phyloP scores from a whole-genome alignment of 2,113 vertebrate species.

The Blennius ocellaris region DNA sequence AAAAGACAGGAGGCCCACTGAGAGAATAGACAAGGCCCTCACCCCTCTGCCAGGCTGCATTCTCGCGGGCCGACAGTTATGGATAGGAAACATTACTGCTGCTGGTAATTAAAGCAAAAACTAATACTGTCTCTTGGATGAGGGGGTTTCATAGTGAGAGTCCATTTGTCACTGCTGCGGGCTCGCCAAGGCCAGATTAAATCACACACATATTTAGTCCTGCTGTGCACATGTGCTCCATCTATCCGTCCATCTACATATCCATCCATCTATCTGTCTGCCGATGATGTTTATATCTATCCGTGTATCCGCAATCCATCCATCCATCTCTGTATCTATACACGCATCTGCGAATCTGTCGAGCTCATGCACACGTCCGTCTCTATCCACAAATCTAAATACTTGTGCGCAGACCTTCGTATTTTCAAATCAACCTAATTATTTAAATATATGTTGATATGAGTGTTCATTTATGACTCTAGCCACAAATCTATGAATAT shows the following conservation, averaged over 20 bases:
- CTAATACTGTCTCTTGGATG: conserved; percentile 96
- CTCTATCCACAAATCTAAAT: too few relatives aligned
- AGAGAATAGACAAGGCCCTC: conserved; percentile 94
- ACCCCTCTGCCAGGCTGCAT: conserved; percentile 93
- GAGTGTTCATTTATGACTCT: too few relatives aligned
- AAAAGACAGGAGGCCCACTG: conserved; percentile 89
- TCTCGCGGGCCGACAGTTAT: conserved; percentile 96
- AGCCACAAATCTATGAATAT: too few relatives aligned
- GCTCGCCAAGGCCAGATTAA: conserved; percentile 88
- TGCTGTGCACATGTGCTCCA: conserved; percentile 55
- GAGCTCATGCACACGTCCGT: too few relatives aligned
- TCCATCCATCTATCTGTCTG: conserved; percentile 34
- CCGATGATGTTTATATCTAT: neutral
- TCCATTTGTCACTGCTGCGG: conserved; percentile 92
- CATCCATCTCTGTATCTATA: neutral
- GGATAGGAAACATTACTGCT: conserved; percentile 97
- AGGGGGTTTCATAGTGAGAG: conserved; percentile 89
- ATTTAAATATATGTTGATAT: too few relatives aligned
- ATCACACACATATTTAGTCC: conserved; percentile 88
- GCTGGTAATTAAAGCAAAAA: conserved; percentile 98
- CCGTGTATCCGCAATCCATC: neutral
- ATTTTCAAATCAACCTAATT: too few relatives aligned
- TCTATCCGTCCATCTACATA: conserved; percentile 42
- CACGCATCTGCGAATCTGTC: too few relatives aligned
- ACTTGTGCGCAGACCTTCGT: too few relatives aligned